Base-by-base conservation (phyloP, 2,113 vertebrate genomes). In the Ochotona princeps region DNA sequence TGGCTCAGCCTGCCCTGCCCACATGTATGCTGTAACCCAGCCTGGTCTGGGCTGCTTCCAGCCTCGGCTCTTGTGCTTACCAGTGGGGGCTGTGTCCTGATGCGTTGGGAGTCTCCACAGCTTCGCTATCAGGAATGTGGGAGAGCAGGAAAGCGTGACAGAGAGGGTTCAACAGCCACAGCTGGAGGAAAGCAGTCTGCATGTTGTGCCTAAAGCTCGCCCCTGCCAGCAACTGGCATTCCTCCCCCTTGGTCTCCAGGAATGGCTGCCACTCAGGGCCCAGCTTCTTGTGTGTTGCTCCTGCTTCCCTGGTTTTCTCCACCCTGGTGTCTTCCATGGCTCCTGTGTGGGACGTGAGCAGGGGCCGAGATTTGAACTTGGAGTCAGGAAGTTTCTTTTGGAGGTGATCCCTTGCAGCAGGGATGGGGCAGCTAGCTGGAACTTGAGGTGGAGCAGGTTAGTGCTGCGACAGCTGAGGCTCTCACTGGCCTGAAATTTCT, bases 401-500 rank as follows among this genome's bases (percentile, higher is more conserved):
- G 70, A 72, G 49, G 54, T n/a, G 44, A 47, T 32, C 15, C 47
- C 1, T 69, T 67, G 74, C 35, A 60, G 70, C 35, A 21, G 12
- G 20, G 35, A 47, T 7, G 18, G 1, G 32, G n/a, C 70, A 74
- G 28, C 18, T 32, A 2, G 9, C 13, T 18, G 60, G 70, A 49
- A 2, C 35, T 5, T 25, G 25, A 47, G 2, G 5, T 18, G 21
- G 44, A 44, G 47, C 26, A 47, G 78, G 69, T 28, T 30, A 32
- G 3, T 15, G 6, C 54, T 23, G 60, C 49, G 60, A 44, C 28
- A 23, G 5, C 32, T 60, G 84, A 17, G 30, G 18, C 49, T 80
- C 21, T 0, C 1, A 32, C 30, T n/a, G n/a, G 35, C 15, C 26
- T n/a, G n/a, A n/a, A 26, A 47, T 1, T 28, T 13, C 6, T 5